A percentile compares a stretch with the other conserved stretches of the same genome.
Evolutionary conservation across 2,113 vertebrate species (phyloP).

Genomic region (Ia io): DNA sequence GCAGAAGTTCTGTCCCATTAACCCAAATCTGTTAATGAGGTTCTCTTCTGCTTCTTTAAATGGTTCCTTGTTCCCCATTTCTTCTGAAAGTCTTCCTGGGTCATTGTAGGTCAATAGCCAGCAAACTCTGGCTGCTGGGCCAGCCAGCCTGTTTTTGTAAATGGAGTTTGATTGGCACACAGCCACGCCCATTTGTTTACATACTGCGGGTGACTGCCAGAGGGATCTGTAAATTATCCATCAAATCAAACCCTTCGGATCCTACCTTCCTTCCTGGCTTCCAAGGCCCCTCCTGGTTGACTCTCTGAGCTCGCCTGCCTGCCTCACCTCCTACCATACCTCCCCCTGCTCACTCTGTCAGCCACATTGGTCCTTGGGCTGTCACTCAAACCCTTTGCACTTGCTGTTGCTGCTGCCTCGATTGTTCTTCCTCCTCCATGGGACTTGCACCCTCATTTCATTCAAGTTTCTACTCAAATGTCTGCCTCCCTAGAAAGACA

Average conservation of each 20-base stretch:
- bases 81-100: neutral
- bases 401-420: neutral
- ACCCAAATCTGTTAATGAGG: neutral
- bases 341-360: neutral
- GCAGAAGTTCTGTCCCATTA: neutral
- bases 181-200: fast-evolving
- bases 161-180: neutral
- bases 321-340: neutral
- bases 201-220: neutral
- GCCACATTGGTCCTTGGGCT: neutral
- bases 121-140: neutral
- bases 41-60: neutral
- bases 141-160: too few relatives aligned
- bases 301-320: neutral
- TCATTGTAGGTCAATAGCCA: neutral
- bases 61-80: neutral
- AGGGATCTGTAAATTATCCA: neutral
- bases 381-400: neutral
- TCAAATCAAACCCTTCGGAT: neutral
- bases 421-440: neutral
- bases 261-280: neutral
- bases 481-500: neutral
- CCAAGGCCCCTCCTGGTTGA: neutral
- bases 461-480: neutral
- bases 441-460: neutral